These are phyloP conservation scores for Chaetogeoica ovagalla DNA, from an alignment of 2,888 invertebrate species.

Conservation along the genomic window DNA sequence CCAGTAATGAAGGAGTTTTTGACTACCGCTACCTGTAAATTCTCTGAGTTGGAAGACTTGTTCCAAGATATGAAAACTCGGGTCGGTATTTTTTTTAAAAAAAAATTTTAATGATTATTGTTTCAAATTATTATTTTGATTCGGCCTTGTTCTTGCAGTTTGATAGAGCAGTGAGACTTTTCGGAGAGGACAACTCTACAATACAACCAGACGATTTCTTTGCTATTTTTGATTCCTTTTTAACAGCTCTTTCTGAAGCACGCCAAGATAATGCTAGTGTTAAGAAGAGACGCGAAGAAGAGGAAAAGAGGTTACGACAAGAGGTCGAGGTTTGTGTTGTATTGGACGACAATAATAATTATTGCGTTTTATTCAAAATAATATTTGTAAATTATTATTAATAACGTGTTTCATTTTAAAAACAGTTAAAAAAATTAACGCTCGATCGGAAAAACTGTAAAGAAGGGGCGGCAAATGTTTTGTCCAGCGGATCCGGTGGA, in stretches of 20 bases:
- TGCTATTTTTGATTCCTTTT: constrained; percentile 86
- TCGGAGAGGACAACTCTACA: constrained; percentile 84
- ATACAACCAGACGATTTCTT: constrained; percentile 92
- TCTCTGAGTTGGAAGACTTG: constrained; percentile 89
- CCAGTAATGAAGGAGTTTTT: constrained; percentile 94
- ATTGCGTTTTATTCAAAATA: background rate
- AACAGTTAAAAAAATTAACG: constrained; percentile 77
- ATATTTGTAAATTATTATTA: background rate
- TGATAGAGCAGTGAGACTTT: constrained; percentile 82
- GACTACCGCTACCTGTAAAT: constrained; percentile 85
- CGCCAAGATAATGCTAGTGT: constrained; percentile 86
- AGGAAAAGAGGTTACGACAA: constrained; percentile 83
- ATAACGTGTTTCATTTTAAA: constrained; percentile 54
- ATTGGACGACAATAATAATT: background rate
- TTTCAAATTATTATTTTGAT: background rate
- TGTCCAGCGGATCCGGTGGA: constrained; percentile 34
- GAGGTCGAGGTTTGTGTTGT: constrained; percentile 72
- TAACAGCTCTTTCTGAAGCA: constrained; percentile 80
- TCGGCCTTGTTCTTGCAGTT: constrained; percentile 63
- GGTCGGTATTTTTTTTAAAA: constrained; percentile 59
- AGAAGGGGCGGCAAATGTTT: constrained; percentile 63
- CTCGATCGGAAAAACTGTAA: constrained; percentile 81
- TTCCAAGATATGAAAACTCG: constrained; percentile 93
- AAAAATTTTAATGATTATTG: background rate
- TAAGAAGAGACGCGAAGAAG: constrained; percentile 81